Conservation (phyloP, 2,113 vertebrate genomes). For the Oreochromis niloticus region DNA sequence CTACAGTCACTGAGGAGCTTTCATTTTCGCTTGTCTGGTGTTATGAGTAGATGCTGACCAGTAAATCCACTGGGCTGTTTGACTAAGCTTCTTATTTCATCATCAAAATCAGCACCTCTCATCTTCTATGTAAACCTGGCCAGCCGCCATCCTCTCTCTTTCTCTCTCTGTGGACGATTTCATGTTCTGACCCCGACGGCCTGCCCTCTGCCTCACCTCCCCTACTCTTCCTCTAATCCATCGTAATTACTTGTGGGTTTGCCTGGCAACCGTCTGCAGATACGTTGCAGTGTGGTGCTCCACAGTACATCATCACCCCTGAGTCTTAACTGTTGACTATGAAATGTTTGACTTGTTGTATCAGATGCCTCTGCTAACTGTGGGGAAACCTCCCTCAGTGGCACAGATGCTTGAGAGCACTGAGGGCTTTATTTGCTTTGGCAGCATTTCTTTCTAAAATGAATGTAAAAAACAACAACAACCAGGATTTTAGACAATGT, state of each 20-base stretch:
- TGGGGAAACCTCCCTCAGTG: background rate
- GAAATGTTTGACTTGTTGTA: constrained; percentile 28
- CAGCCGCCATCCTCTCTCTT: background rate
- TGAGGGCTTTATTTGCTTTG: constrained; percentile 13
- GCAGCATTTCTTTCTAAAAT: background rate
- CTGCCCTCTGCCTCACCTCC: background rate
- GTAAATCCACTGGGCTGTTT: constrained; percentile 4
- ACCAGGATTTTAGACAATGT: background rate
- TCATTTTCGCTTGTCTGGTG: background rate
- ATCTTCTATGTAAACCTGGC: constrained; percentile 2
- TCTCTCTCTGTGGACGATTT: background rate
- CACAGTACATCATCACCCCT: background rate
- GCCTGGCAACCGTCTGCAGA: constrained; percentile 28
- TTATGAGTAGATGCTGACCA: constrained; percentile 12
- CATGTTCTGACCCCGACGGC: background rate
- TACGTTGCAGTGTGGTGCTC: background rate
- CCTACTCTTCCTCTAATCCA: background rate
- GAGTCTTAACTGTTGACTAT: constrained; percentile 25
- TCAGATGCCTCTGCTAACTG: background rate
- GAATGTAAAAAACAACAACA: background rate
- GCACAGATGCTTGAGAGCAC: background rate
- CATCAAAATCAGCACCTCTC: constrained; percentile 36
- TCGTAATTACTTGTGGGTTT: constrained; percentile 42
- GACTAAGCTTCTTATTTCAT: constrained; percentile 31
- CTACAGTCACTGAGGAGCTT: background rate